Base-by-base conservation (phyloP, 2,797 vertebrate genomes). In the Cyclura pinguis region DNA sequence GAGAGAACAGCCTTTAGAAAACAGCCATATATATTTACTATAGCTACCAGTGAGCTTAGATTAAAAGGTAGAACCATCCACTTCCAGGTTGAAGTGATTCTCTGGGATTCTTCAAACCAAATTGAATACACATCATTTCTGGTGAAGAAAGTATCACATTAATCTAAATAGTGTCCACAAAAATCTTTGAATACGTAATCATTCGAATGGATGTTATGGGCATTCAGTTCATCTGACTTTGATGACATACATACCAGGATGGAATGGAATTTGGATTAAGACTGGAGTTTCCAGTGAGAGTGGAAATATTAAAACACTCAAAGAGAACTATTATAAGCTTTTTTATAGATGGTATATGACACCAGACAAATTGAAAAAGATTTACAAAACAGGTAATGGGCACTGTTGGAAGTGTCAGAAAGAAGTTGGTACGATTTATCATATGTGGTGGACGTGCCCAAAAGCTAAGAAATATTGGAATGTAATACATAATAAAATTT, bases 31-130 rank as follows among this genome's bases (percentile, higher is more conserved):
- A 14, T 84, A 81, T 76, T 74, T 81, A 1, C 24, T 84, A 27
- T 72, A 14, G 77, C 1, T 24, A 50, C 73, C 52, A 83, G 52
- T 57, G 52, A 59, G 80, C 69, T 82, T 35, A 42, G 35, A 67
- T 77, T 84, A 84, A 84, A 84, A 32, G 72, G 73, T 32, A 89
- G 52, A 52, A n/a, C 13, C 20, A 64, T 62, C 22, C 72, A 84
- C 27, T 76, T 38, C 62, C 77, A 80, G 29, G 29, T n/a, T 77
- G 29, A 89, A 52, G 24, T 77, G 57, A 47, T 84, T 32, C 78
- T 38, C 57, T 4, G n/a, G 59, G 22, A 80, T 52, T 72, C 64
- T 67, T 88, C 78, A 81, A 29, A 88, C 55, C 47, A 80, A 35
- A 86, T 55, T 35, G 42, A 74, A 42, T 77, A 55, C 59, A 50